Evolutionary conservation across 2,888 invertebrate genomes (phyloP), one percentile per base, ranked within the genome.

Genomic region (Germaria angustata): DNA sequence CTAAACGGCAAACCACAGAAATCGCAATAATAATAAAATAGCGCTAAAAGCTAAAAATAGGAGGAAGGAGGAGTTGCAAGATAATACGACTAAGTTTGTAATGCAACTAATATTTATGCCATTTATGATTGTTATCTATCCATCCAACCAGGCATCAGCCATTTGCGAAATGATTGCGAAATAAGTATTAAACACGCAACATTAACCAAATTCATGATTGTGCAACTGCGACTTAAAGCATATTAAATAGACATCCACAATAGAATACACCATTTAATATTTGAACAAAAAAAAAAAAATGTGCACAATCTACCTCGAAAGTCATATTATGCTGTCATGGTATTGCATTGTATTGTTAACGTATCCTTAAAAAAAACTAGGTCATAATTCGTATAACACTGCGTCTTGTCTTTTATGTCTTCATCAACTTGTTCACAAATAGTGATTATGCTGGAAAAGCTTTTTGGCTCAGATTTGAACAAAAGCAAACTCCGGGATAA

Each of bases 121-220:
- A 77, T 72, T 81, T 81, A 68, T 72, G 66, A 77, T 77, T 66
- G 44, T 41, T 69, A 75, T 63, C 72, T 65, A 51, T 61, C 34
- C 68, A 55, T n/a, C 68, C 68, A 55, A 11, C 68, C 59, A 68
- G 51, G 39, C 63, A 65, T 49, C 46, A n/a, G 32, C 41, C 49
- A 68, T 82, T 69, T 75, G 32, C 41, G 28, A 20, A 24, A 78
- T 75, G 39, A 57, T 65, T 65, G 36, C 73, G 57, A 75, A 82
- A 82, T 78, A 73, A 75, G 34, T 71, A 75, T 75, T 79, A 59
- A 79, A 75, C 79, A 82, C 59, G 82, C 79, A 75, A 79, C 79
- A 82, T 79, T 79, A 82, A 71, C 69, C 69, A 15, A 44, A 9
- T 53, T 20, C 24, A n/a, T 17, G 20, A 9, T 36, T 2, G n/a